These are phyloP conservation scores for Arctopsyche grandis DNA, from an alignment of 1,140 invertebrate species.

Conservation along the genomic window DNA sequence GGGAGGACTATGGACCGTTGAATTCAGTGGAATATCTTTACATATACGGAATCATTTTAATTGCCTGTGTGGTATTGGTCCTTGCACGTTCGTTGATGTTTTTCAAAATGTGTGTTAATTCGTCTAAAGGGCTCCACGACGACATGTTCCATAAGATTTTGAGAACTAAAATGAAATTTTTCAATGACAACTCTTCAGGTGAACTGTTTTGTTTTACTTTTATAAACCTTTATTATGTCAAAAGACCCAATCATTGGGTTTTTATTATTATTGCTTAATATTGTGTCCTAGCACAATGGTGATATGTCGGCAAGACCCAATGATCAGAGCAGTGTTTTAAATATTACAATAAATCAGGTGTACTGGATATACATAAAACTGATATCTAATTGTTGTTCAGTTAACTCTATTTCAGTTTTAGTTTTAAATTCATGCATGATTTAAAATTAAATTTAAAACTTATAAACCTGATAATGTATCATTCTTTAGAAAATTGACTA, in stretches of 20 bases:
- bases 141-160: conserved; percentile 82
- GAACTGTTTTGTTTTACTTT: conserved; percentile 40
- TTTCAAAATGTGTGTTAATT: conserved; percentile 81
- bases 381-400: too few relatives aligned
- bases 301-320: too few relatives aligned
- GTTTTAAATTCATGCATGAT: too few relatives aligned
- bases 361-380: too few relatives aligned
- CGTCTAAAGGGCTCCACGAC: conserved; percentile 83
- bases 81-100: conserved; percentile 74
- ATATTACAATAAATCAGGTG: too few relatives aligned
- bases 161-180: conserved; percentile 83
- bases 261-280: too few relatives aligned
- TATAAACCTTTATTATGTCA: background rate
- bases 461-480: background rate
- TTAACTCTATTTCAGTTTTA: too few relatives aligned
- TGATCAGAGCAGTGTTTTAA: too few relatives aligned
- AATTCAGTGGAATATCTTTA: conserved; percentile 63
- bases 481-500: background rate
- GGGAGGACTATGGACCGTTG: conserved; percentile 60
- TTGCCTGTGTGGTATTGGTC: conserved; percentile 67
- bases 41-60: conserved; percentile 61
- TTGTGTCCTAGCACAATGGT: too few relatives aligned
- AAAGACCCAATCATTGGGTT: too few relatives aligned
- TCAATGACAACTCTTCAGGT: conserved; percentile 84
- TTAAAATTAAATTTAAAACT: background rate